Conservation (phyloP, 2,888 invertebrate genomes). For the Drosophila histrio region DNA sequence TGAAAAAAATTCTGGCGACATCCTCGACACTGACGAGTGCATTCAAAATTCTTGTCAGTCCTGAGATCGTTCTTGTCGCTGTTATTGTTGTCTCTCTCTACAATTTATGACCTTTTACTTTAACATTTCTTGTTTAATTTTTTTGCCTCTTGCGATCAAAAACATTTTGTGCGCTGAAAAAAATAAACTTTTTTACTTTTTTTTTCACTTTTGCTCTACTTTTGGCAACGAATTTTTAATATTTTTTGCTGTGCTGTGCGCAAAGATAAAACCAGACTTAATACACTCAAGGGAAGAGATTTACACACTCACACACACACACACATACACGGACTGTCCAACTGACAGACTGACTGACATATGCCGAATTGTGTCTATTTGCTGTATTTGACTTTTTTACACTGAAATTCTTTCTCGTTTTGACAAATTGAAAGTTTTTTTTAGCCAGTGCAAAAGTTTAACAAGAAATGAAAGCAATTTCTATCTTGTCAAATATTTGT, state of each 20-base stretch:
- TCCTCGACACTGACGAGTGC: conserved; percentile 24
- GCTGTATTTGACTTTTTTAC: conserved; percentile 7
- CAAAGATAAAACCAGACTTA: conserved; percentile 10
- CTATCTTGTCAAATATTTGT: neutral
- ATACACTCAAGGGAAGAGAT: neutral
- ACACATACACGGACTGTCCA: neutral
- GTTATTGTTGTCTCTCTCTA: neutral
- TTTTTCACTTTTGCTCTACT: conserved; percentile 15
- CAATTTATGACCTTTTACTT: conserved; percentile 3
- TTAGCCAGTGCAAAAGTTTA: neutral
- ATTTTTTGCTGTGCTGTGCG: conserved; percentile 23
- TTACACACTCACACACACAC: conserved; percentile 1
- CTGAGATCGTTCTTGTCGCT: conserved; percentile 5
- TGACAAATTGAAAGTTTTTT: neutral
- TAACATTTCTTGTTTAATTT: conserved; percentile 3
- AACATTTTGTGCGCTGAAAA: conserved; percentile 20
- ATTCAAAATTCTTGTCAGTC: conserved; percentile 18
- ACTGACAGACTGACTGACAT: neutral
- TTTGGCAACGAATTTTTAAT: conserved; percentile 41
- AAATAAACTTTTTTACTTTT: neutral
- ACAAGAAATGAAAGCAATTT: neutral
- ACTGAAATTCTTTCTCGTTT: neutral
- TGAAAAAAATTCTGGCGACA: conserved; percentile 42
- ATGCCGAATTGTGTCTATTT: conserved; percentile 22
- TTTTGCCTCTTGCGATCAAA: conserved; percentile 20